A percentile compares a stretch with the other conserved stretches of the same genome.
Conservation (phyloP, 2,888 invertebrate species). For the Troides oblongomaculatus region DNA sequence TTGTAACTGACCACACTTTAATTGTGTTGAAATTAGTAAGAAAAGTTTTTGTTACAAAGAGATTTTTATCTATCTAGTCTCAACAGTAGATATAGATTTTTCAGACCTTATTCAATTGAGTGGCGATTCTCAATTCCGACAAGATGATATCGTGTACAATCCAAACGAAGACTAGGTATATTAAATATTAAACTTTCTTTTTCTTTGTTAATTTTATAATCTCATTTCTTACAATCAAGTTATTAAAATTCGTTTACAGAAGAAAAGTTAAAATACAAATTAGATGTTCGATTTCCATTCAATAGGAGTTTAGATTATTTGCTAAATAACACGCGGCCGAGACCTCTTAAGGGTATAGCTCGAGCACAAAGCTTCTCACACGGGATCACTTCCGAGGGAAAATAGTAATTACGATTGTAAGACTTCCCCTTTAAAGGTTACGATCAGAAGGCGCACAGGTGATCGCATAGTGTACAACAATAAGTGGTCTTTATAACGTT, state of each 20-base stretch:
- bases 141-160: too few relatives aligned
- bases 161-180: too few relatives aligned
- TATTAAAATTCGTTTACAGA: too few relatives aligned
- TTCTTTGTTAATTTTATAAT: too few relatives aligned
- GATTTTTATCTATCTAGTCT: too few relatives aligned
- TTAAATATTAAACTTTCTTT: too few relatives aligned
- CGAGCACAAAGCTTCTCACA: constrained; percentile 22
- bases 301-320: background rate
- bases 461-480: background rate
- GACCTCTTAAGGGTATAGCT: constrained; percentile 1
- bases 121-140: too few relatives aligned
- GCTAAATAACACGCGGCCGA: constrained; percentile 1
- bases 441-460: constrained; percentile 3
- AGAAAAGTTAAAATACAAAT: too few relatives aligned
- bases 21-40: background rate
- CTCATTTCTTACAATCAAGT: too few relatives aligned
- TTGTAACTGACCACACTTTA: background rate
- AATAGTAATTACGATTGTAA: constrained; percentile 12
- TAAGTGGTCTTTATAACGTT: constrained; percentile 8
- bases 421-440: constrained; percentile 24
- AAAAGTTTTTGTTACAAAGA: too few relatives aligned
- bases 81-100: too few relatives aligned
- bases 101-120: too few relatives aligned
- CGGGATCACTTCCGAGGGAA: constrained; percentile 9
- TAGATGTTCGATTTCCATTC: background rate